These are phyloP conservation scores for Diogma glabrata DNA, from an alignment of 2,888 invertebrate genomes.

Conservation along the genomic window DNA sequence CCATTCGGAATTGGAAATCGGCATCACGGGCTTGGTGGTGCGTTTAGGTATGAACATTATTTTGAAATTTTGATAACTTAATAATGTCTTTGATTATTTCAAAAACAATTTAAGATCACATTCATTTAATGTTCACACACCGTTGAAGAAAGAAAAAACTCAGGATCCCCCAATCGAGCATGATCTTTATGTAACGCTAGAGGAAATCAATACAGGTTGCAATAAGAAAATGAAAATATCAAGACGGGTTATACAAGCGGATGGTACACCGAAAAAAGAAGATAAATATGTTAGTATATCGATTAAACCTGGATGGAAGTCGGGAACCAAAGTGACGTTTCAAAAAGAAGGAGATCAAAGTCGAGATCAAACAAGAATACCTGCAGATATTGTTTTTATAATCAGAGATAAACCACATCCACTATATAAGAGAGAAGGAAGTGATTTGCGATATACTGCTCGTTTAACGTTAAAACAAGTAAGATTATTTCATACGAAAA, in stretches of 20 bases:
- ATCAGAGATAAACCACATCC: conserved; percentile 92
- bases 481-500: conserved; percentile 28
- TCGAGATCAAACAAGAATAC: conserved; percentile 66
- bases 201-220: conserved; percentile 90
- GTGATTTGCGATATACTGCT: conserved; percentile 83
- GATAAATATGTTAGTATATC: conserved; percentile 93
- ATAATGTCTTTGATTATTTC: not conserved
- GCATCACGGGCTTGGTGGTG: conserved; percentile 59
- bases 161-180: conserved; percentile 89
- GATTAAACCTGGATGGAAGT: conserved; percentile 96
- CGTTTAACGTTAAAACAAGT: conserved; percentile 84
- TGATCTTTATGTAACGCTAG: conserved; percentile 84
- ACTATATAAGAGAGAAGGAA: conserved; percentile 84
- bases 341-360: conserved; percentile 94
- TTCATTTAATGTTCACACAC: conserved; percentile 76
- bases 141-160: conserved; percentile 62
- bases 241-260: conserved; percentile 71
- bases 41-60: conserved; percentile 36
- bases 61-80: not conserved
- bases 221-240: conserved; percentile 99
- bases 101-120: too few species aligned
- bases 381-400: conserved; percentile 95
- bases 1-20: conserved; percentile 58
- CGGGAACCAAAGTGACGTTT: conserved; percentile 96
- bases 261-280: conserved; percentile 77